Conservation (phyloP, 2,888 invertebrate genomes). For the Caradrina kadenii region DNA sequence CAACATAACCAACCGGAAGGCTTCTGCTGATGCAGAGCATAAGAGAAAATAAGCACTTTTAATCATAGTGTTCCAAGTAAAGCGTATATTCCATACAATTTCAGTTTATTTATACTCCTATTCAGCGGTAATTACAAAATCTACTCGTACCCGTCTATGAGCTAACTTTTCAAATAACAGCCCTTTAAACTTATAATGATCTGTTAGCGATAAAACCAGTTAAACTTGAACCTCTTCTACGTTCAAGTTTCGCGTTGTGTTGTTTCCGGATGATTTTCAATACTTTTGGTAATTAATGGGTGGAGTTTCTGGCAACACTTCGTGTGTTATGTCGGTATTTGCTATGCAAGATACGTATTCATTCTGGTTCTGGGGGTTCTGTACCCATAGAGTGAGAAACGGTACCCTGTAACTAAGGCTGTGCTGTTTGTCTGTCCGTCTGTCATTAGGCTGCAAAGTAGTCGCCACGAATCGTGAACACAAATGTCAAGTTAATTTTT, state of each 20-base stretch:
- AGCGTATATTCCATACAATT: neutral
- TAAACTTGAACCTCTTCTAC: slow-evolving; percentile 11
- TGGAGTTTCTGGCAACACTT: too few relatives aligned
- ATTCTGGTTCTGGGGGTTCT: too few relatives aligned
- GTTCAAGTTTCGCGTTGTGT: slow-evolving; percentile 30
- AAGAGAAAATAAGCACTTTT: neutral
- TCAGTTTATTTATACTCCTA: slow-evolving; percentile 6
- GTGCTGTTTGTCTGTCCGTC: too few relatives aligned
- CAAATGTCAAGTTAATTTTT: too few relatives aligned
- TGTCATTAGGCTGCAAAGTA: too few relatives aligned
- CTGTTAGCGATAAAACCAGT: slow-evolving; percentile 32
- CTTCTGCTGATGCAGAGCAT: too few relatives aligned
- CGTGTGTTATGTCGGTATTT: too few relatives aligned
- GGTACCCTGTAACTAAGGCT: too few relatives aligned
- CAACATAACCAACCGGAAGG: too few relatives aligned
- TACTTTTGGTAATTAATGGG: neutral
- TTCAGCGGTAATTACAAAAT: slow-evolving; percentile 29
- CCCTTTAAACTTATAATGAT: slow-evolving; percentile 57
- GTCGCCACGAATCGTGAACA: too few relatives aligned
- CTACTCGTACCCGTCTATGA: slow-evolving; percentile 13
- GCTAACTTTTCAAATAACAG: slow-evolving; percentile 49
- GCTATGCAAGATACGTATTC: too few relatives aligned
- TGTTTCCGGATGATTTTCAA: slow-evolving; percentile 20
- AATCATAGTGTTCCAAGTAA: neutral
- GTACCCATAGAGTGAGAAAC: too few relatives aligned